phyloP scores from a whole-genome alignment of 1,140 invertebrate species.

The Pseudoatta argentina region DNA sequence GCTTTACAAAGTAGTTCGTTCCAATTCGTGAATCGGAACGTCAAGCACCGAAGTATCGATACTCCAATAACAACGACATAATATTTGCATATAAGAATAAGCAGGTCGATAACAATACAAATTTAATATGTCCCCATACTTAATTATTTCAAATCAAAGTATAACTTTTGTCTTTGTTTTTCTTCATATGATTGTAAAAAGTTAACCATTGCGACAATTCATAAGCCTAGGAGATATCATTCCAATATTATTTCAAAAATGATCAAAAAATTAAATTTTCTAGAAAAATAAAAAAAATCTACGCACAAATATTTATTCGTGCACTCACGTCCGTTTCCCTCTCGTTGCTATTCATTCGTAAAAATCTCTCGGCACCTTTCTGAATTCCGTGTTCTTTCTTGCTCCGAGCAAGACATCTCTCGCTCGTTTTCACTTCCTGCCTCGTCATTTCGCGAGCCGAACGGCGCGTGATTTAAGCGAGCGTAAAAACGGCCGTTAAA shows the following conservation, averaged over 20 bases:
- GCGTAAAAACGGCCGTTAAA: constrained; percentile 86
- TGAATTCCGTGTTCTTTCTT: constrained; percentile 62
- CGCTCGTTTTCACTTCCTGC: constrained; percentile 14
- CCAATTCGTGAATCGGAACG: not conserved
- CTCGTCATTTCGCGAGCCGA: constrained; percentile 63
- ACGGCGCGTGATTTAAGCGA: constrained; percentile 85
- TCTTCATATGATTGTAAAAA: not conserved
- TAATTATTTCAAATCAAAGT: not conserved
- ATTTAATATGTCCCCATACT: not conserved
- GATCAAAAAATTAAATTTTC: too few relatives aligned
- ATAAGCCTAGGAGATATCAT: too few relatives aligned
- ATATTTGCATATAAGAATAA: not conserved
- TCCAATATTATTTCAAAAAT: too few relatives aligned
- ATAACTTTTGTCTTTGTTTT: not conserved
- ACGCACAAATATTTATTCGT: not conserved
- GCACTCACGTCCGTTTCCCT: constrained; percentile 36
- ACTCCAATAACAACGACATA: not conserved
- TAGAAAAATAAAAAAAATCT: not conserved
- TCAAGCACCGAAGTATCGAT: not conserved
- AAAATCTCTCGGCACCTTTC: constrained; percentile 70
- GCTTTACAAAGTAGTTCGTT: constrained; percentile 15
- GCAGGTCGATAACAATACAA: not conserved
- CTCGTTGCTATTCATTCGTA: constrained; percentile 68
- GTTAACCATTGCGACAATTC: not conserved
- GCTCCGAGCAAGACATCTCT: constrained; percentile 25